Evolutionary conservation across 2,888 invertebrate genomes (phyloP), one percentile per base, ranked within the genome.

Genomic region (Aradus depressus): DNA sequence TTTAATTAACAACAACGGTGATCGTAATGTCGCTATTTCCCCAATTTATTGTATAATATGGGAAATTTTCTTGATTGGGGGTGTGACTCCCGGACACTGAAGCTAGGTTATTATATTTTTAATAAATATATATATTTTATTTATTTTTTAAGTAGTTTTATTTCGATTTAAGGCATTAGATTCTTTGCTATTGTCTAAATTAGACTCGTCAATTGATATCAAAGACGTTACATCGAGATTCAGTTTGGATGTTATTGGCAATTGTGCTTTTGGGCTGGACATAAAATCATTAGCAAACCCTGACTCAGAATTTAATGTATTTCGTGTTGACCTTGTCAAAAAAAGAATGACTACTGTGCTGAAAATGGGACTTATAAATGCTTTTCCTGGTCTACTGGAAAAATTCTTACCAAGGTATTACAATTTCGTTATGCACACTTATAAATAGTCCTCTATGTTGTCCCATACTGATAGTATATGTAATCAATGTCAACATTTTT

Each of bases 191-290:
- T 4, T 21, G 26, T 39, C 45, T 1, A 31, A 23, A 5, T 16
- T 28, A 1, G 28, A 26, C 18, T 8, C 8, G 3, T 4, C 22
- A 1, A n/a, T 71, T 10, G 66, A 73, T 54, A 66, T 64, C 1
- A 70, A 70, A 58, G 67, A 71, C 48, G 65, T 70, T n/a, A 57
- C 63, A 5, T 54, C 66, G 2, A 64, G 66, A 18, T 71, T 64
- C 43, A 71, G 71, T 1, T 60, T 67, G 0, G 73, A 74, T 55
- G 64, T 73, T 1, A 71, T 74, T 50, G 69, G 68, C 4, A 68
- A 68, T 0, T 69, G 70, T 1, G 73, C 72, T 1, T 74, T 65
- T 37, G 73, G 73, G 0, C 62, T 73, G 0, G 63, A 66, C 43
- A 66, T 68, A 53, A 68, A 70, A 53, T 66, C 67, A 0, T 60